Percentiles rank a stretch among this genome's conserved stretches.
Conservation (phyloP, 2,888 invertebrate species). For the Ecliptopera silaceata region DNA sequence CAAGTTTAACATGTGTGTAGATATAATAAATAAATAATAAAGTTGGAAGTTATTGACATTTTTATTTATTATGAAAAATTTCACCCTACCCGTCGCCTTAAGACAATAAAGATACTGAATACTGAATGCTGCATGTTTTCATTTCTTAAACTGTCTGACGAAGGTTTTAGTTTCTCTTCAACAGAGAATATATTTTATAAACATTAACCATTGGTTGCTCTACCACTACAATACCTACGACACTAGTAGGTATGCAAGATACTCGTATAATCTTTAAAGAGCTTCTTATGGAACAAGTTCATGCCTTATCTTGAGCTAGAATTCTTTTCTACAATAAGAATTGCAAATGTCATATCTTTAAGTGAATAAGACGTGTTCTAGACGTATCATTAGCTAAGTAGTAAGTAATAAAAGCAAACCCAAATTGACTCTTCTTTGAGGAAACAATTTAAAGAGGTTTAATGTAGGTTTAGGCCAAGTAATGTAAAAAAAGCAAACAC, state of each 20-base stretch:
- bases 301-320: slow-evolving; percentile 7
- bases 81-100: too few species aligned
- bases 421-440: too few species aligned
- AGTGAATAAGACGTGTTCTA: background rate
- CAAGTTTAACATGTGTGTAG: too few species aligned
- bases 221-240: background rate
- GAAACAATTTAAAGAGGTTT: too few species aligned
- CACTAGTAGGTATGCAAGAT: background rate
- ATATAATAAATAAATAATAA: too few species aligned
- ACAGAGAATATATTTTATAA: slow-evolving; percentile 9
- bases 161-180: background rate
- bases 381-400: too few species aligned
- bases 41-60: too few species aligned
- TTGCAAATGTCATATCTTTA: background rate
- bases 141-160: background rate
- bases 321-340: background rate
- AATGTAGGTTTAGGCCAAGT: too few species aligned
- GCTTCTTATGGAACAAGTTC: slow-evolving; percentile 1
- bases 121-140: background rate
- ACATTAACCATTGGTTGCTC: background rate
- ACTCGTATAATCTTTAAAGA: background rate
- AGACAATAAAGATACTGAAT: too few species aligned
- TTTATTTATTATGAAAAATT: too few species aligned
- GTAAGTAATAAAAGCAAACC: too few species aligned
- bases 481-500: too few species aligned